Evolutionary conservation across 2,888 invertebrate genomes (phyloP).

Genomic region (Horisme vitalbata): DNA sequence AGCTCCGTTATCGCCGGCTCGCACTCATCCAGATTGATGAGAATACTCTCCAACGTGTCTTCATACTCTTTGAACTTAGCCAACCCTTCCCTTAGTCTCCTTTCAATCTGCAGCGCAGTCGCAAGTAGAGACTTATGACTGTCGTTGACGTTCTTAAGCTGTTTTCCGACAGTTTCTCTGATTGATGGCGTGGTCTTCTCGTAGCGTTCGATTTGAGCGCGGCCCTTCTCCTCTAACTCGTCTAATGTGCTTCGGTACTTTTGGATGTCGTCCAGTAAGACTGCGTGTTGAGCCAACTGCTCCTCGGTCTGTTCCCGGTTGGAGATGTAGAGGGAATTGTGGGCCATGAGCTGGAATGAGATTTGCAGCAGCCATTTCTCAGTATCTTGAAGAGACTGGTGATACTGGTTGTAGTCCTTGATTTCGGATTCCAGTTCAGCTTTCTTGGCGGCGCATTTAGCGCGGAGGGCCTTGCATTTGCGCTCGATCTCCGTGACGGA

Average conservation of each 20-base stretch:
- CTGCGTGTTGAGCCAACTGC: conserved; percentile 94
- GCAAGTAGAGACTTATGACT: conserved; percentile 95
- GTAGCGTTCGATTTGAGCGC: conserved; percentile 92
- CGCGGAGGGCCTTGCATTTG: conserved; percentile 87
- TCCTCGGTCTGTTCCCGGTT: conserved; percentile 95
- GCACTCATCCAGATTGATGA: conserved; percentile 90
- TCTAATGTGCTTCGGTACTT: conserved; percentile 92
- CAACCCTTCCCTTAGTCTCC: conserved; percentile 92
- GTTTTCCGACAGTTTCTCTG: conserved; percentile 90
- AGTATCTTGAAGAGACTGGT: conserved; percentile 94
- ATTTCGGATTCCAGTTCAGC: conserved; percentile 90
- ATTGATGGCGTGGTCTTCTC: conserved; percentile 87
- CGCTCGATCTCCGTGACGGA: conserved; percentile 86
- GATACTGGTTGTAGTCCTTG: conserved; percentile 92
- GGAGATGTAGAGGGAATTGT: conserved; percentile 95
- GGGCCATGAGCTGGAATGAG: conserved; percentile 97
- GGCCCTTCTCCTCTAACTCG: conserved; percentile 91
- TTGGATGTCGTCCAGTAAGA: conserved; percentile 89
- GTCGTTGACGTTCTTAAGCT: conserved; percentile 94
- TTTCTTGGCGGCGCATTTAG: conserved; percentile 85
- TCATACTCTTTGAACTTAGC: conserved; percentile 97
- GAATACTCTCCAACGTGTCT: conserved; percentile 92
- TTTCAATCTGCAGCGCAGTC: conserved; percentile 95
- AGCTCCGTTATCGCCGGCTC: conserved; percentile 91
- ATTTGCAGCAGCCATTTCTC: conserved; percentile 98